Evolutionary conservation across 2,888 invertebrate species (phyloP), one percentile per base, ranked within the genome.

Genomic region (Xanthostigma xanthostigma): DNA sequence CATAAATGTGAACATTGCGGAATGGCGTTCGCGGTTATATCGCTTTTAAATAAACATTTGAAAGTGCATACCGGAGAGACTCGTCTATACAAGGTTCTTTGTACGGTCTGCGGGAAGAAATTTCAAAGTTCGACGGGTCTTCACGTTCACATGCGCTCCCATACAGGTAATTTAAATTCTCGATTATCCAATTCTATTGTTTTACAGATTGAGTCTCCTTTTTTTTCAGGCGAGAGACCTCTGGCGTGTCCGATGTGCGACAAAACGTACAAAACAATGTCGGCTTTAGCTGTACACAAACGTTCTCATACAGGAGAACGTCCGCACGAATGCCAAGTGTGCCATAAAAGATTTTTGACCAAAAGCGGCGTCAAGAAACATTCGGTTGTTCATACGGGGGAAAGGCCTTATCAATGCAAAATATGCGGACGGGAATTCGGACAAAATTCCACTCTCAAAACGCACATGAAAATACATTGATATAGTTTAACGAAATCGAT

Each of bases 241-340:
- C 27, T 27, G 6, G 27, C 27, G 27, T 27, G 27, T 27, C 27
- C 27, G 1, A 27, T 27, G 27, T 27, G 27, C 27, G 27, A 27
- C 27, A 27, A 27, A 27, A 27, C 27, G 27, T 27, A 27, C 27
- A 27, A 27, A 27, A 27, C 27, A 5, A 27, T 27, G 27, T 27
- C 27, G 27, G 27, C 27, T 27, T 27, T 27, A 27, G 27, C 27
- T 6, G 27, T 27, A 27, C 43, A 43, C n/a, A 43, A 35, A 11
- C 43, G 43, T 11, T 43, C 43, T 36, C 43, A 43, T 5, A 43
- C 43, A 9, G 43, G 43, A 3, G 43, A 43, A 14, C 43, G 43
- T 33, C 43, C 43, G 4, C 36, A 36, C 14, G 43, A 35, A 12
- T 43, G 43, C 11, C 27, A 5, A 4, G 43, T 43, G 5, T 43